phyloP scores from a whole-genome alignment of 2,797 vertebrate species.

The Mus caroli region DNA sequence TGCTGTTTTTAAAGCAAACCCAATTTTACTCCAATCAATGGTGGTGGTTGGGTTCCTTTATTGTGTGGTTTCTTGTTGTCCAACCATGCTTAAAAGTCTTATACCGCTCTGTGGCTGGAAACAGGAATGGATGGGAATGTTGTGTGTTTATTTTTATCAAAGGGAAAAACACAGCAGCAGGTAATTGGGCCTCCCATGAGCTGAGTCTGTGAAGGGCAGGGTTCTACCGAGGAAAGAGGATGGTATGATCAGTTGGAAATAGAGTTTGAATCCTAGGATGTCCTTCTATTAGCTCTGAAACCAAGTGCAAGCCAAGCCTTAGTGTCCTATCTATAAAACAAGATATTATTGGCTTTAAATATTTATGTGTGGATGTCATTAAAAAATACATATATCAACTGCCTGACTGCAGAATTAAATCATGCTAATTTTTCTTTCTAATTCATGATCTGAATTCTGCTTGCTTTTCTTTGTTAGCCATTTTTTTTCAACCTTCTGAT shows the following conservation, averaged over 20 bases:
- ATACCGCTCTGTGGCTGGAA: neutral
- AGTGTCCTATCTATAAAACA: neutral
- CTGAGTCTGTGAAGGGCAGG: constrained; percentile 6
- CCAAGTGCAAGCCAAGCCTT: neutral
- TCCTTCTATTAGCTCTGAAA: neutral
- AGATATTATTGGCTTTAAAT: neutral
- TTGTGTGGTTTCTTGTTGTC: neutral
- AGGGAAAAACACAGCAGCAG: neutral
- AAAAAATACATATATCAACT: neutral
- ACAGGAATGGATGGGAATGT: neutral
- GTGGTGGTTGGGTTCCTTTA: neutral
- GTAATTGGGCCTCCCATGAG: neutral
- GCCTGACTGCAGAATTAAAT: constrained; percentile 4
- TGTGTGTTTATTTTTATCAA: neutral
- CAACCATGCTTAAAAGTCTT: neutral
- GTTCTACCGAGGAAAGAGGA: neutral
- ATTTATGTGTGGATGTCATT: neutral
- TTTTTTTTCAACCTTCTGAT: neutral
- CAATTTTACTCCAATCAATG: neutral
- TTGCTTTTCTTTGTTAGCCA: neutral
- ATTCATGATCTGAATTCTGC: neutral
- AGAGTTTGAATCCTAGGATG: neutral
- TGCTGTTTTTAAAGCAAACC: constrained; percentile 56
- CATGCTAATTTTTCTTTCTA: constrained; percentile 11
- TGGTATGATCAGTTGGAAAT: neutral